Evolutionary conservation across 2,888 invertebrate genomes (phyloP).

Genomic region (Brachypalpus laphriformis): DNA sequence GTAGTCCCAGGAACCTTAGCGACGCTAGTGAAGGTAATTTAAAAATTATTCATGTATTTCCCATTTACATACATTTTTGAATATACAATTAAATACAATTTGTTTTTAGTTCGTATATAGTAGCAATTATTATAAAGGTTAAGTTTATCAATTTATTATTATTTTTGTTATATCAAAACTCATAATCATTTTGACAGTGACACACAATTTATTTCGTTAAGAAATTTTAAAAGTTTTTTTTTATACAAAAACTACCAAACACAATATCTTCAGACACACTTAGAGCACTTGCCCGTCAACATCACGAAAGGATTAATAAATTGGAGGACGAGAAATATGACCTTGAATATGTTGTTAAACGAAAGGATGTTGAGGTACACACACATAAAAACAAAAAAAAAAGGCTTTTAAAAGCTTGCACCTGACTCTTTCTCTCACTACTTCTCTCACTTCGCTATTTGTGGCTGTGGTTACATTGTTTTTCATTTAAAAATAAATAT

Average conservation of each 20-base stretch:
- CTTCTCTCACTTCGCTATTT: conserved; percentile 62
- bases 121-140: conserved; percentile 25
- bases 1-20: conserved; percentile 94
- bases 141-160: conserved; percentile 9
- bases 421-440: conserved; percentile 60
- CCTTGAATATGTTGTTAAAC: conserved; percentile 98
- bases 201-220: conserved; percentile 37
- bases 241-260: conserved; percentile 64
- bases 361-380: conserved; percentile 99
- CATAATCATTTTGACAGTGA: conserved; percentile 27
- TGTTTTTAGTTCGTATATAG: conserved; percentile 20
- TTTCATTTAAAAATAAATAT: neutral
- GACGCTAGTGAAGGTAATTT: conserved; percentile 96
- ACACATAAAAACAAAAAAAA: conserved; percentile 75
- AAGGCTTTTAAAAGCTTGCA: conserved; percentile 68
- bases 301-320: conserved; percentile 93
- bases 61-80: neutral
- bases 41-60: conserved; percentile 6
- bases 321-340: conserved; percentile 99
- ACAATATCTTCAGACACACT: conserved; percentile 87
- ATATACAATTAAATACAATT: conserved; percentile 40
- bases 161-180: conserved; percentile 26
- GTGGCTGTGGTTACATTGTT: conserved; percentile 53
- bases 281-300: conserved; percentile 90
- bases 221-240: conserved; percentile 46